Evolutionary conservation across 2,888 invertebrate species (phyloP).

Genomic region (Entomobrya proxima): DNA sequence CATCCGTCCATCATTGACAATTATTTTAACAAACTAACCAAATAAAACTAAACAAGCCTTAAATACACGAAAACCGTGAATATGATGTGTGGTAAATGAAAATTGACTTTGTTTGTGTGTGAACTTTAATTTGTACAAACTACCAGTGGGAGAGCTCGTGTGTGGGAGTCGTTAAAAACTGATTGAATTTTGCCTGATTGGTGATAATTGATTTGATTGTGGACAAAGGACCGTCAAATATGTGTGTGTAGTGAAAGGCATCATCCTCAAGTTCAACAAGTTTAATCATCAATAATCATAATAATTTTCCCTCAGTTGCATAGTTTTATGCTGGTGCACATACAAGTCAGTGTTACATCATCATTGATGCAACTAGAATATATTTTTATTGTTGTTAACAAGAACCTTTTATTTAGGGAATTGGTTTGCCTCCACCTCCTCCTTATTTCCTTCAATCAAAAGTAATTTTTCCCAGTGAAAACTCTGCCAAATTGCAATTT

Average conservation of each 20-base stretch:
- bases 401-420: conserved; percentile 61
- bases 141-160: conserved; percentile 16
- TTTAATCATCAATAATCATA: conserved; percentile 68
- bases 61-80: conserved; percentile 50
- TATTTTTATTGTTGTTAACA: conserved; percentile 57
- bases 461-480: conserved; percentile 74
- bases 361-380: conserved; percentile 8
- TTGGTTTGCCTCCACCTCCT: conserved; percentile 67
- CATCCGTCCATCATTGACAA: conserved; percentile 68
- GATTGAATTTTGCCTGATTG: conserved; percentile 76
- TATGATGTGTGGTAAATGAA: conserved; percentile 53
- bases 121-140: not conserved
- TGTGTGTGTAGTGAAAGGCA: conserved; percentile 7
- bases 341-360: conserved; percentile 15
- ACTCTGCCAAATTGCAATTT: conserved; percentile 50
- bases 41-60: conserved; percentile 67
- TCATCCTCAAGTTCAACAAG: conserved; percentile 53
- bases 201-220: conserved; percentile 76
- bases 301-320: conserved; percentile 62
- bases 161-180: conserved; percentile 73
- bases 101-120: conserved; percentile 32
- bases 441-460: conserved; percentile 73
- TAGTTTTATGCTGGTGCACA: conserved; percentile 17
- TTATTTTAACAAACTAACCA: conserved; percentile 67
- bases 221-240: conserved; percentile 69